phyloP scores from a whole-genome alignment of 2,888 invertebrate genomes.

The Euclidia mi region DNA sequence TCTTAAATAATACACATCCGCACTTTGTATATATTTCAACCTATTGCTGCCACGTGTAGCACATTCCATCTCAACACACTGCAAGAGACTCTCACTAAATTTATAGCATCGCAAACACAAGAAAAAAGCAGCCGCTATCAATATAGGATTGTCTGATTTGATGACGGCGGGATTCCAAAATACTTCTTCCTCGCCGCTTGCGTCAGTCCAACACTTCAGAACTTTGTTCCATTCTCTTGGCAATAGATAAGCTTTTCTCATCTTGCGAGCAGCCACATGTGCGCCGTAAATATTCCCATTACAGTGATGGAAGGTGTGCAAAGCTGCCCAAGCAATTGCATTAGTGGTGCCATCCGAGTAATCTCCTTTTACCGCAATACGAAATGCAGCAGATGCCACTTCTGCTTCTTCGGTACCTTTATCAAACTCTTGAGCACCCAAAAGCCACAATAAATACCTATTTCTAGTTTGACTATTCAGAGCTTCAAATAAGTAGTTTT shows the following conservation, averaged over 20 bases:
- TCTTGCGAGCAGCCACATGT: constrained; percentile 77
- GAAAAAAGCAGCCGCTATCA: constrained; percentile 83
- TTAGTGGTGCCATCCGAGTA: constrained; percentile 78
- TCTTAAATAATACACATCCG: constrained; percentile 75
- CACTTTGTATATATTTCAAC: constrained; percentile 39
- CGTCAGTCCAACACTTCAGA: constrained; percentile 72
- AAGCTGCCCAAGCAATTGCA: constrained; percentile 82
- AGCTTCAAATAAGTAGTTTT: constrained; percentile 68
- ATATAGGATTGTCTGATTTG: constrained; percentile 68
- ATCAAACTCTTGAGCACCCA: constrained; percentile 75
- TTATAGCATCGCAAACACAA: constrained; percentile 80
- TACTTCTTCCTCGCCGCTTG: constrained; percentile 81
- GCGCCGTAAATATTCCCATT: constrained; percentile 68
- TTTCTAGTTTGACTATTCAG: constrained; percentile 70
- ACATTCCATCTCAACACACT: constrained; percentile 75
- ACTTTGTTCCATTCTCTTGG: constrained; percentile 75
- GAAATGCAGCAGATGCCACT: constrained; percentile 74
- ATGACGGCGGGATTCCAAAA: constrained; percentile 76
- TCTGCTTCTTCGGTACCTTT: constrained; percentile 61
- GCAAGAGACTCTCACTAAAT: constrained; percentile 72
- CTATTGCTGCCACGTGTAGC: constrained; percentile 65
- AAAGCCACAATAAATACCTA: constrained; percentile 79
- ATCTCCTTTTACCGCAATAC: constrained; percentile 79
- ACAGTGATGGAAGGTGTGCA: constrained; percentile 77
- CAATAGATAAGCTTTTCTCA: constrained; percentile 79